These are phyloP conservation scores for Rapana venosa DNA, from an alignment of 2,888 invertebrate genomes.

Conservation along the genomic window DNA sequence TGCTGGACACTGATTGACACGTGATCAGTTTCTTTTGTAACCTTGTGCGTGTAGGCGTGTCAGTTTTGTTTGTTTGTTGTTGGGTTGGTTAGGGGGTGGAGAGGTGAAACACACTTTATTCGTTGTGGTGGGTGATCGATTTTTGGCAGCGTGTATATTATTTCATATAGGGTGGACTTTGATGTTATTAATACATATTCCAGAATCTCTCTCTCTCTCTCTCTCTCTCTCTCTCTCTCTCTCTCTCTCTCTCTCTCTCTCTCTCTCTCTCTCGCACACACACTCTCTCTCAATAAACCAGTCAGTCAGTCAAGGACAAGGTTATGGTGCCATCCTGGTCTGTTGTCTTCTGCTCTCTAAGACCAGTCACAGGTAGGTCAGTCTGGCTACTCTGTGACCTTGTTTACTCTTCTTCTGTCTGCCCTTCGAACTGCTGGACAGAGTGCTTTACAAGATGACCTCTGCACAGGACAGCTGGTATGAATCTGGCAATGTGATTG, in stretches of 20 bases:
- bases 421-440: too few species aligned
- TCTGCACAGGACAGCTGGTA: too few species aligned
- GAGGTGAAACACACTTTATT: background rate
- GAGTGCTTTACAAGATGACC: too few species aligned
- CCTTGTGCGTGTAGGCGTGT: slow-evolving; percentile 4
- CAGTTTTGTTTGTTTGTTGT: background rate
- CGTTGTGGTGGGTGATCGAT: background rate
- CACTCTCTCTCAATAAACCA: too few species aligned
- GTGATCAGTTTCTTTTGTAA: background rate
- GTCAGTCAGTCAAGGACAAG: too few species aligned
- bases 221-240: background rate
- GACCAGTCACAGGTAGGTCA: too few species aligned
- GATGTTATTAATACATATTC: background rate
- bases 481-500: too few species aligned
- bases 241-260: background rate
- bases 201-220: background rate
- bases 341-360: too few species aligned
- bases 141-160: background rate
- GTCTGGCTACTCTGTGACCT: too few species aligned
- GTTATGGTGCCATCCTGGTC: too few species aligned
- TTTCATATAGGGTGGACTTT: background rate
- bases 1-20: background rate
- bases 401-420: too few species aligned
- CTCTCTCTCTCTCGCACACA: background rate
- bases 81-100: background rate